A percentile compares a stretch with the other conserved stretches of the same genome.
These are phyloP conservation scores for Enoplosus armatus DNA, from an alignment of 2,797 vertebrate genomes.

Conservation along the genomic window DNA sequence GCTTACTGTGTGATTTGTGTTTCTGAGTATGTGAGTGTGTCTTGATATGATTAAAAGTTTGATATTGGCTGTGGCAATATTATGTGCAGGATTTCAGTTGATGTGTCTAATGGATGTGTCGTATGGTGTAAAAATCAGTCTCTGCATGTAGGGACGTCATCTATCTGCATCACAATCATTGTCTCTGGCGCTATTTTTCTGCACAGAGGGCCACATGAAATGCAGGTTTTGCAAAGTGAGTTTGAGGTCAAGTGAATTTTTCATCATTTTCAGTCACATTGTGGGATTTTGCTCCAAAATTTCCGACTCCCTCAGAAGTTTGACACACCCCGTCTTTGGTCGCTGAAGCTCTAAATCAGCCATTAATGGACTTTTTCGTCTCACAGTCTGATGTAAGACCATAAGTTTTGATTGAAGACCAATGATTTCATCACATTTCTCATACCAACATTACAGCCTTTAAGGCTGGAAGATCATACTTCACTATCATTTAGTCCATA, in stretches of 20 bases:
- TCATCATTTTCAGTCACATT: not conserved
- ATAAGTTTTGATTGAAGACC: not conserved
- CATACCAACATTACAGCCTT: not conserved
- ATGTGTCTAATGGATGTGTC: no score
- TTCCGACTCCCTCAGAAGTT: not conserved
- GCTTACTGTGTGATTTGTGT: slow-evolving; percentile 25
- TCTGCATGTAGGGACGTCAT: no score
- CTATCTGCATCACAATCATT: no score
- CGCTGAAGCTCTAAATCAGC: slow-evolving; percentile 10
- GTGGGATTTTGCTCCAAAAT: not conserved
- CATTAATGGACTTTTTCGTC: not conserved
- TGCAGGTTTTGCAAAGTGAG: not conserved
- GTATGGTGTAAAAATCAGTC: no score
- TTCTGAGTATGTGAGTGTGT: slow-evolving; percentile 1
- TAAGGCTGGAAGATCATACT: not conserved
- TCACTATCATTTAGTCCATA: no score
- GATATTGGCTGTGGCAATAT: no score
- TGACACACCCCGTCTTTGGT: not conserved
- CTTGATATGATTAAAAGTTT: slow-evolving; percentile 10
- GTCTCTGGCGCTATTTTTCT: no score
- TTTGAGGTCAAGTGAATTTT: not conserved
- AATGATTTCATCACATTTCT: not conserved
- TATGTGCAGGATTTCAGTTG: no score
- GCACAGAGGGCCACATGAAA: not conserved
- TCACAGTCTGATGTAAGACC: not conserved